Evolutionary conservation across 1,140 invertebrate species (phyloP), one percentile per base, ranked within the genome.

Genomic region (Heliconius eleuchia): DNA sequence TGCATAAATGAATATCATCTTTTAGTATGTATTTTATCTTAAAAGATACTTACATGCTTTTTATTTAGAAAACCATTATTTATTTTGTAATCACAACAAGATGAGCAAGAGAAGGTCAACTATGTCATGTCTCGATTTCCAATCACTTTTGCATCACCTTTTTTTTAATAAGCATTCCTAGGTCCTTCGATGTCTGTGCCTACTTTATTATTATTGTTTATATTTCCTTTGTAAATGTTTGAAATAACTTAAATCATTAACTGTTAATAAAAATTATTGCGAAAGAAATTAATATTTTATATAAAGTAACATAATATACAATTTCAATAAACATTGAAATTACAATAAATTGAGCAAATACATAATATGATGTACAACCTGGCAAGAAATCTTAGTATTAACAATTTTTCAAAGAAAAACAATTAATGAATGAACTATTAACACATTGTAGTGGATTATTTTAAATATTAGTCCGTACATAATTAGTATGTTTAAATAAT

Each of bases 111-210:
- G 57, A 60, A 60, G 57, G 57, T 60, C n/a, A 60, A 11, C 19
- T 23, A 60, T 60, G 57, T n/a, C 19, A 60, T 60, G 57, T 60
- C n/a, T 76, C 75, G 57, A 3, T 23, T 60, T n/a, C 57, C 23
- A 60, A 19, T 60, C n/a, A 3, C 57, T 60, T 7, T 60, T 60
- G 57, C 57, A n/a, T 23, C 19, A 60, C 7, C 6, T 37, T 60
- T 60, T 16, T 42, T 46, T 46, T 46, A 16, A 46, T 46, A 46
- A 46, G 4, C 42, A 46, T 27, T 27, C 57, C 7, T 23, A 60
- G 7, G 5, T 23, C n/a, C 9, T 23, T 60, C 57, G 7, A 23
- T 57, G 8, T 57, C n/a, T 57, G 55, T 57, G n/a, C 5, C 8
- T 23, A 60, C 34, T 5, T 5, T 23, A 66, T 16, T 66, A 57